Percentiles rank a stretch among this genome's conserved stretches.
These are phyloP conservation scores for Pelobates cultripes DNA, from an alignment of 2,797 vertebrate genomes.

Conservation along the genomic window DNA sequence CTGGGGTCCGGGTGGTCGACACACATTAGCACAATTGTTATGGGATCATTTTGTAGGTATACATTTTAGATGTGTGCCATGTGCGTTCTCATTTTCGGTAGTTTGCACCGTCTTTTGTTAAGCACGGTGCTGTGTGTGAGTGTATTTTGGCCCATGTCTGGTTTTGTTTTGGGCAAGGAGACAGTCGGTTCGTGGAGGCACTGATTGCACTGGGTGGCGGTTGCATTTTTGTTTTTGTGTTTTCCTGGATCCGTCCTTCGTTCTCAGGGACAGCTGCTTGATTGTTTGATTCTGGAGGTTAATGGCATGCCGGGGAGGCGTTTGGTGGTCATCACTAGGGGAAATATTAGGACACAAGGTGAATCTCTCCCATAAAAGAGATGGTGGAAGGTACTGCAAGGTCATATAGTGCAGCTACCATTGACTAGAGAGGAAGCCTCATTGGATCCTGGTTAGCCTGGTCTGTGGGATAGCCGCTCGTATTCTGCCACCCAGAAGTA, in stretches of 20 bases:
- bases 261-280: background rate
- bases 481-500: too few species aligned
- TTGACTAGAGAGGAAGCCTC: too few species aligned
- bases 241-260: background rate
- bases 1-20: background rate
- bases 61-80: background rate
- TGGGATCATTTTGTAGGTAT: background rate
- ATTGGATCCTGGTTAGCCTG: too few species aligned
- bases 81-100: background rate
- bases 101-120: background rate
- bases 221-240: background rate
- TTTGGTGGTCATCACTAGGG: too few species aligned
- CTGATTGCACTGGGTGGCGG: background rate
- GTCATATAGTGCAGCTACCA: too few species aligned
- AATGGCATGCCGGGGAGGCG: too few species aligned
- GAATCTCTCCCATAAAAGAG: too few species aligned
- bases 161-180: background rate
- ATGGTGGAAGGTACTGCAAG: too few species aligned
- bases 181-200: background rate
- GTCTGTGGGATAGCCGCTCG: too few species aligned
- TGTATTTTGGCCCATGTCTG: background rate
- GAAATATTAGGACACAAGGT: too few species aligned
- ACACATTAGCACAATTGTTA: background rate
- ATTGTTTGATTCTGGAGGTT: background rate
- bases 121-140: background rate